Conservation (phyloP, 2,888 invertebrate species). For the Cosmorhoe ocellata region DNA sequence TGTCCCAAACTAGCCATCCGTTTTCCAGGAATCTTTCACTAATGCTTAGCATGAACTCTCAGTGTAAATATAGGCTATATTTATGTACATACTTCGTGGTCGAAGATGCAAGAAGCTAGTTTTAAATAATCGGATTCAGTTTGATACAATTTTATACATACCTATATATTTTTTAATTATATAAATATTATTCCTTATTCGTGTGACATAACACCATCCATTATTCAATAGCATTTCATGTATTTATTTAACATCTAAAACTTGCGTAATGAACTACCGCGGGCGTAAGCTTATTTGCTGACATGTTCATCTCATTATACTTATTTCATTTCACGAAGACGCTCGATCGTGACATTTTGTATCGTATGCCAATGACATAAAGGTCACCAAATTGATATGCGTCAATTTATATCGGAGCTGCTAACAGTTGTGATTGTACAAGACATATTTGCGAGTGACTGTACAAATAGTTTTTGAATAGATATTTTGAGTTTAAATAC, state of each 20-base stretch:
- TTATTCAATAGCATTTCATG: slow-evolving; percentile 77
- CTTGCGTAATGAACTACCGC: slow-evolving; percentile 73
- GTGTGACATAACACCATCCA: slow-evolving; percentile 51
- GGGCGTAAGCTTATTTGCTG: slow-evolving; percentile 59
- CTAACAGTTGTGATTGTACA: slow-evolving; percentile 23
- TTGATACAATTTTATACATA: no score
- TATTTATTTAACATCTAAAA: slow-evolving; percentile 81
- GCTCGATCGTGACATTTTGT: neutral
- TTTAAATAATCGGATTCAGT: no score
- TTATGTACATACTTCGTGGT: no score
- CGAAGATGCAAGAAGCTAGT: no score
- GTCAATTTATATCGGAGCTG: neutral
- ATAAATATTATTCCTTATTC: no score
- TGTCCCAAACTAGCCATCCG: no score
- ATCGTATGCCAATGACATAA: no score
- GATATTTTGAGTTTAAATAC: neutral
- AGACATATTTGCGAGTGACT: slow-evolving; percentile 21
- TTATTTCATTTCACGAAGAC: slow-evolving; percentile 21
- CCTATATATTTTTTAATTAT: no score
- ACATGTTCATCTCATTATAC: slow-evolving; percentile 64
- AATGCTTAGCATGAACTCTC: no score
- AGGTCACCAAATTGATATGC: no score
- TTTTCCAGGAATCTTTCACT: no score
- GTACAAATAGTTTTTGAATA: slow-evolving; percentile 6
- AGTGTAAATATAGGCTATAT: no score